Percentiles rank a stretch among this genome's conserved stretches.
Evolutionary conservation across 2,797 vertebrate species (phyloP).

Genomic region (Caiman crocodilus): DNA sequence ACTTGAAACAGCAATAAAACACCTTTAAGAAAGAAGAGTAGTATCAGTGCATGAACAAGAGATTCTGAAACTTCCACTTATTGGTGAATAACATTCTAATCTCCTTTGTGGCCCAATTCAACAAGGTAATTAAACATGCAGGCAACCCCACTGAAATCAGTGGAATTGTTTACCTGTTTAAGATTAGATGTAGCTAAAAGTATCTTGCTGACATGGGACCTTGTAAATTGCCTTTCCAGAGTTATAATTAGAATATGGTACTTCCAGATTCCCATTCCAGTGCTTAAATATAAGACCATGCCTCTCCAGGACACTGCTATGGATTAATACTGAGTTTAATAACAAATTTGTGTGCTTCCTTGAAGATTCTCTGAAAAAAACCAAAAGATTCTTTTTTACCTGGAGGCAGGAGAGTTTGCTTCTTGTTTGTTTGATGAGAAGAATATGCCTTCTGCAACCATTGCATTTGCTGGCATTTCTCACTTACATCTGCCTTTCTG

Average conservation of each 20-base stretch:
- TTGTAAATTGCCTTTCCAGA: background rate
- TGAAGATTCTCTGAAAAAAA: background rate
- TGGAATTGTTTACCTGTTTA: background rate
- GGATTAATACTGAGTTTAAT: background rate
- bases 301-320: rapidly evolving
- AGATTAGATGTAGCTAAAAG: background rate
- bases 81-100: background rate
- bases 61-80: background rate
- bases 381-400: background rate
- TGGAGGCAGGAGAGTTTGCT: background rate
- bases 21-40: background rate
- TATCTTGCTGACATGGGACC: background rate
- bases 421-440: background rate
- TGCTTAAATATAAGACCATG: background rate
- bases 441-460: background rate
- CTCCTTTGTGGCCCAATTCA: background rate
- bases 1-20: background rate
- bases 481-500: background rate
- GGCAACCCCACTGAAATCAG: background rate
- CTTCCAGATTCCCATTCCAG: background rate
- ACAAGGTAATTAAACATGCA: background rate
- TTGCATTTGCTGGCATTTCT: background rate
- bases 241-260: background rate
- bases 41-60: background rate
- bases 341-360: background rate